Base-by-base conservation (phyloP, 2,113 vertebrate species). In the Sapayoa aenigma region DNA sequence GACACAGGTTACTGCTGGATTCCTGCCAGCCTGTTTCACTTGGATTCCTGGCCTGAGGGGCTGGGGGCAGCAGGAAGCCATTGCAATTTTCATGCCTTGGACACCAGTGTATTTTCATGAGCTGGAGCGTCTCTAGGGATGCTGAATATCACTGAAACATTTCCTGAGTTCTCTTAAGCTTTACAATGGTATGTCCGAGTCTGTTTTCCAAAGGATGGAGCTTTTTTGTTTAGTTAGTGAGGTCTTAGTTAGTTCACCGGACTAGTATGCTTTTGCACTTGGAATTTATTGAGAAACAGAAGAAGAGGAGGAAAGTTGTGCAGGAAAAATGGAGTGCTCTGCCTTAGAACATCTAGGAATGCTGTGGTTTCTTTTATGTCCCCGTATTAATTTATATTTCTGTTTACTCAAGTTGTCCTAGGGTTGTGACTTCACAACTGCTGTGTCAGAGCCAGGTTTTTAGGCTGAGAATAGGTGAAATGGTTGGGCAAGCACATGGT, bases 21-120 rank as follows among this genome's bases (percentile, higher is more conserved):
- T 94, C 72, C 72, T 97, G 96, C 97, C 97, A 98, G 97, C 69
- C 95, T 97, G 96, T 98, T 98, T 97, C 94, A 98, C 97, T 98
- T 97, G 97, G 74, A 66, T 91, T 84, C 30, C 24, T 91, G 75
- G 66, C 96, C 77, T 12, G 55, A 91, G 90, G 92, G 72, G 53
- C 30, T 50, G 52, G 62, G 77, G 62, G 56, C 69, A 95, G 95
- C 97, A 97, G 97, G 97, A 98, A 98, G 96, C 83, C 91, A 94
- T 97, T 97, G 95, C 86, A 97, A 97, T 98, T 97, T 97, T 96
- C 94, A 96, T 96, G 96, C 92, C 87, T 93, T 62, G 89, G 95
- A 97, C 94, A 88, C 93, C 95, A 91, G 94, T 83, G 94, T 96
- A 94, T 98, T 98, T 98, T 97, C 96, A 97, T 96, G 96, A 97